Percentiles rank a stretch among this genome's conserved stretches.
Evolutionary conservation across 2,113 vertebrate species (phyloP).

Genomic region (Forbesichthys papilliferus): DNA sequence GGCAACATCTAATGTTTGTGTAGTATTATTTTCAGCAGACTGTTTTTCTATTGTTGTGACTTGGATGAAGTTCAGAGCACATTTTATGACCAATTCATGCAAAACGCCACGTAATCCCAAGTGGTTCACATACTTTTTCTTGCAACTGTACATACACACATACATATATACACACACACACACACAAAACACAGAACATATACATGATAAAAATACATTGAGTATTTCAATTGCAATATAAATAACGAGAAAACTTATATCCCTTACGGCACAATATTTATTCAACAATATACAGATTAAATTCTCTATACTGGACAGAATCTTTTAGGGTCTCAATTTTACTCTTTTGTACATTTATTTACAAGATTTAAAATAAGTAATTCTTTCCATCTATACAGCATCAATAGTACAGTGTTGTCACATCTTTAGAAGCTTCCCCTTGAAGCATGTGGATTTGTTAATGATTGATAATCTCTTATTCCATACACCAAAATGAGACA

Average conservation of each 20-base stretch:
- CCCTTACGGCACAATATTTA: constrained; percentile 91
- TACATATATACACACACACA: no score
- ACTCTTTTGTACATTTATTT: constrained; percentile 94
- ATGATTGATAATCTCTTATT: constrained; percentile 43
- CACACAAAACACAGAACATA: not conserved
- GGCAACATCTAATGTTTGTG: no score
- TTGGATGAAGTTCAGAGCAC: no score
- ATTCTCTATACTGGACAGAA: constrained; percentile 81
- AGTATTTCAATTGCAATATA: not conserved
- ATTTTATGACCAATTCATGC: no score
- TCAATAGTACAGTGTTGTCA: constrained; percentile 90
- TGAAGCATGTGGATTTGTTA: constrained; percentile 58
- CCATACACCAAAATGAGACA: constrained; percentile 77
- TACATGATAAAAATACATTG: not conserved
- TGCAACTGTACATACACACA: not conserved
- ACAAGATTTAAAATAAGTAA: constrained; percentile 96
- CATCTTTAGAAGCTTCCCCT: constrained; percentile 76
- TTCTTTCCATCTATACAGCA: constrained; percentile 86
- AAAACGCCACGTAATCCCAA: no score
- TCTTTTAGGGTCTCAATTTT: constrained; percentile 70
- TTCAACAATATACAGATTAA: constrained; percentile 91
- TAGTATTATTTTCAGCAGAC: no score
- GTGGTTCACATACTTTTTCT: no score
- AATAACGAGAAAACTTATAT: constrained; percentile 1
- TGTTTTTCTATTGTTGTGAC: no score